Conservation (phyloP, 1,140 invertebrate genomes). For the Schlechtendalia chinensis region DNA sequence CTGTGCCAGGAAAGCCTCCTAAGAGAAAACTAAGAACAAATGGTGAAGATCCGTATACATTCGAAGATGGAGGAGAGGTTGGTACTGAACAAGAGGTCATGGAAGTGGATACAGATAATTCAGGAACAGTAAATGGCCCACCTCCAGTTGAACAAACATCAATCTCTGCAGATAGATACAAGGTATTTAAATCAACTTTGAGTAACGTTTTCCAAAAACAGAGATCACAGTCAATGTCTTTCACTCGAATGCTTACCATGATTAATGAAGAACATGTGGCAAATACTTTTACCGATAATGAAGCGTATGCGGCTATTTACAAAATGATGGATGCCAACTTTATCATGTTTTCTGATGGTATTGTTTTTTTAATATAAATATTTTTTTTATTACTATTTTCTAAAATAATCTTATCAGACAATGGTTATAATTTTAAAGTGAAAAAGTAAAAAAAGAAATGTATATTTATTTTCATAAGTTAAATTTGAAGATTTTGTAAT, state of each 20-base stretch:
- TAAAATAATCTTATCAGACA: background rate
- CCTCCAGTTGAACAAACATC: constrained; percentile 42
- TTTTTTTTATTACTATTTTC: background rate
- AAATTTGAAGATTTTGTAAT: too few relatives aligned
- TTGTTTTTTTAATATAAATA: constrained; percentile 80
- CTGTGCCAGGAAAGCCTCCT: constrained; percentile 11
- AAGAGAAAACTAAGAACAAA: constrained; percentile 33
- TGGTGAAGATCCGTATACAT: constrained; percentile 50
- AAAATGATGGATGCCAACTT: constrained; percentile 87
- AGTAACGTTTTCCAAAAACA: constrained; percentile 68
- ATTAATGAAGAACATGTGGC: constrained; percentile 64
- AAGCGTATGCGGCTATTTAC: constrained; percentile 75
- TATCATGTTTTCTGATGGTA: constrained; percentile 85
- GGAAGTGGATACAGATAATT: constrained; percentile 46
- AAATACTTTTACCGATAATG: constrained; percentile 64
- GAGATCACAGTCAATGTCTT: constrained; percentile 66
- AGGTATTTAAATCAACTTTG: constrained; percentile 65
- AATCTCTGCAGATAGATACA: constrained; percentile 51
- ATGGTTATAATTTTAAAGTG: background rate
- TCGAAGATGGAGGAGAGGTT: constrained; percentile 51
- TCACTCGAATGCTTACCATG: constrained; percentile 62
- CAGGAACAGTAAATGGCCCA: background rate
- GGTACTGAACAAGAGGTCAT: constrained; percentile 11
- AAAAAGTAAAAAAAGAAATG: too few relatives aligned
- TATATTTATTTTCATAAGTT: too few relatives aligned